A percentile compares a stretch with the other conserved stretches of the same genome.
phyloP scores from a whole-genome alignment of 2,888 invertebrate genomes.

The Spodoptera exigua region DNA sequence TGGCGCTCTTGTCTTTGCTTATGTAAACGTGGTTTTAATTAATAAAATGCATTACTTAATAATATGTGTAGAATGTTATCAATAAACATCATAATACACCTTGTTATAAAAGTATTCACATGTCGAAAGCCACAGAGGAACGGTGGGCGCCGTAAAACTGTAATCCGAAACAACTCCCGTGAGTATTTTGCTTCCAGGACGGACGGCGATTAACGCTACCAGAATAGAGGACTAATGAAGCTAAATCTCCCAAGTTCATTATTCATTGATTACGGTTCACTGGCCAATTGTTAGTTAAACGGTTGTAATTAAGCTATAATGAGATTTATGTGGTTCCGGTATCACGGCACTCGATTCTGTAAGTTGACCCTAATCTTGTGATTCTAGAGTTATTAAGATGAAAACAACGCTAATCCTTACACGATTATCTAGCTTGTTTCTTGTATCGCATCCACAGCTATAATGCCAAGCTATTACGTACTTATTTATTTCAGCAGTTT shows the following conservation, averaged over 20 bases:
- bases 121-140: conserved; percentile 54
- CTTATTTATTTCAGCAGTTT: too few species aligned
- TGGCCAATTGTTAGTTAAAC: conserved; percentile 19
- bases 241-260: conserved; percentile 30
- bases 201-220: conserved; percentile 25
- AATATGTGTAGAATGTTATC: neutral
- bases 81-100: neutral
- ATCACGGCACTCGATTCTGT: too few species aligned
- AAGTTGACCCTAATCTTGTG: too few species aligned
- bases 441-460: too few species aligned
- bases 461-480: too few species aligned
- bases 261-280: conserved; percentile 22
- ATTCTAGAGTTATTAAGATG: too few species aligned
- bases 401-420: too few species aligned
- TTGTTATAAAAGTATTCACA: conserved; percentile 19
- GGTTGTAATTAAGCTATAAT: conserved; percentile 3
- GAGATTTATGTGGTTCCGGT: conserved; percentile 1
- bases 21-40: conserved; percentile 58
- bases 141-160: conserved; percentile 58
- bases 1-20: conserved; percentile 64
- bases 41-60: neutral
- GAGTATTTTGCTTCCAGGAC: conserved; percentile 17
- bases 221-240: conserved; percentile 41
- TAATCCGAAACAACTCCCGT: conserved; percentile 55
- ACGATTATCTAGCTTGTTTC: too few species aligned